A percentile compares a stretch with the other conserved stretches of the same genome.
Conservation (phyloP, 35 echinoderm and acorn worm genomes). For the Stichopus chloronotus region DNA sequence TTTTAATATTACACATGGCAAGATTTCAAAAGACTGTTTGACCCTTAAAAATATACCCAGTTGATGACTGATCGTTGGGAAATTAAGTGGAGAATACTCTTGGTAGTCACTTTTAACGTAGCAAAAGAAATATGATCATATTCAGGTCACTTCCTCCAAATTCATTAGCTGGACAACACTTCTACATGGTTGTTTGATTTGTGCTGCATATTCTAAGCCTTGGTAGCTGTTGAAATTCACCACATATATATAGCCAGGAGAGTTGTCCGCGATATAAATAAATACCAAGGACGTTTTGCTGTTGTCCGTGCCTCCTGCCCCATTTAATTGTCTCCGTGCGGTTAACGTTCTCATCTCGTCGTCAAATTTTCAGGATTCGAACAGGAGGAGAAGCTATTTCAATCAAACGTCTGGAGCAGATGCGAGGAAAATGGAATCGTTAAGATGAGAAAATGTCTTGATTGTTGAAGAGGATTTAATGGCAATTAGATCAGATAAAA, state of each 20-base stretch:
- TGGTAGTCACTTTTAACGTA: not conserved
- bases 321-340: not conserved
- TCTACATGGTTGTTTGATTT: not conserved
- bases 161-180: not conserved
- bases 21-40: not conserved
- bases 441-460: not conserved
- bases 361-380: not conserved
- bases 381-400: not conserved
- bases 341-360: not conserved
- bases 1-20: no score
- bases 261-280: not conserved
- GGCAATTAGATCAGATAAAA: not conserved
- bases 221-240: no score
- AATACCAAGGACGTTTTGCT: not conserved
- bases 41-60: not conserved
- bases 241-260: no score
- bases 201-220: no score
- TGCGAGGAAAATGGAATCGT: not conserved
- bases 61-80: no score
- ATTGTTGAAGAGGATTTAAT: not conserved
- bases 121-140: not conserved
- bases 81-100: no score
- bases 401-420: not conserved
- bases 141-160: not conserved
- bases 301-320: no score